Evolutionary conservation across 2,888 invertebrate genomes (phyloP).

Genomic region (Agriopis aurantiaria): DNA sequence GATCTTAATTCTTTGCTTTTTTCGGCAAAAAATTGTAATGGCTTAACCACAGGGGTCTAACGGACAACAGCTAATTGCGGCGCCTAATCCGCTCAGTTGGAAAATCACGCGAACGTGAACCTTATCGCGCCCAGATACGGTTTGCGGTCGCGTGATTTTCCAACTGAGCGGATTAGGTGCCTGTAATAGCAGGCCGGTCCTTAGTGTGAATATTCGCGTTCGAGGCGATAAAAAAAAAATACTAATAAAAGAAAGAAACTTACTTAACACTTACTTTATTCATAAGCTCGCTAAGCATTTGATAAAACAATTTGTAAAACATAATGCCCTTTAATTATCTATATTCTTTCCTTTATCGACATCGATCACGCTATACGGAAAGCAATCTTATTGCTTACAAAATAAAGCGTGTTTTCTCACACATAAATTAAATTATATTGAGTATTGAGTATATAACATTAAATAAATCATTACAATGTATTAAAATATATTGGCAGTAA

Average conservation of each 20-base stretch:
- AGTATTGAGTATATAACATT: not conserved
- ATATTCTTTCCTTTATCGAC: not conserved
- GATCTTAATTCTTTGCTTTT: too few species aligned
- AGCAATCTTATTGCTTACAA: conserved; percentile 62
- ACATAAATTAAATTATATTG: not conserved
- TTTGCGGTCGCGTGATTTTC: too few species aligned
- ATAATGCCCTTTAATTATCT: not conserved
- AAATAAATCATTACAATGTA: not conserved
- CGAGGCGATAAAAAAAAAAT: not conserved
- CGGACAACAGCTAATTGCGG: too few species aligned
- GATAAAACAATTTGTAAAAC: not conserved
- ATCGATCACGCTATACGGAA: conserved; percentile 39
- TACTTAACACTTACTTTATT: not conserved
- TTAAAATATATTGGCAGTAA: conserved; percentile 4
- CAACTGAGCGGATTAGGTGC: too few species aligned
- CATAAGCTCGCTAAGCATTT: conserved; percentile 3
- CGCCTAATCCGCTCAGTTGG: too few species aligned
- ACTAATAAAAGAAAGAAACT: not conserved
- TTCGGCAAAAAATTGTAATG: too few species aligned
- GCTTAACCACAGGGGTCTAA: too few species aligned
- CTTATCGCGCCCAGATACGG: too few species aligned
- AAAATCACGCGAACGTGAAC: too few species aligned
- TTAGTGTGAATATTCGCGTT: not conserved
- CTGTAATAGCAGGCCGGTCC: too few species aligned
- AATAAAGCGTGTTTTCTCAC: conserved; percentile 51